Evolutionary conservation across 2,113 vertebrate genomes (phyloP).

Genomic region (Falcunculus frontatus): DNA sequence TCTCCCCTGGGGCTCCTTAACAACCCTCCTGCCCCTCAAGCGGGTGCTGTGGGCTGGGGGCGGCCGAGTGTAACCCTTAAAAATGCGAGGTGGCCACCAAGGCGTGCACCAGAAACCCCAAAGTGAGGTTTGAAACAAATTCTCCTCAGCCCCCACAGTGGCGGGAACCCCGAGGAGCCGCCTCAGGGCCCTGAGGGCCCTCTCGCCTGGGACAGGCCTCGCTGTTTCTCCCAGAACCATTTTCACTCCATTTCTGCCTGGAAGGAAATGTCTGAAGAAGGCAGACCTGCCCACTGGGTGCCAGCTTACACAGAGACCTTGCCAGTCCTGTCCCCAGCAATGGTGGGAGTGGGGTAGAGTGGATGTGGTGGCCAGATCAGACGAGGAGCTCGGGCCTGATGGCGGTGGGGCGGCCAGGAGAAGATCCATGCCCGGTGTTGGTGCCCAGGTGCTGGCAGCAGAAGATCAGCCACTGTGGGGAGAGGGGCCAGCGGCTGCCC

Average conservation of each 20-base stretch:
- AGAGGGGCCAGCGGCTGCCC: not conserved
- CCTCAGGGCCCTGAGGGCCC: not conserved
- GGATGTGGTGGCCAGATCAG: rapidly evolving
- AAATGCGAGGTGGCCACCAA: not conserved
- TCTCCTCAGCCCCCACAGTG: too few species aligned
- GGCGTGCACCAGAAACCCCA: rapidly evolving
- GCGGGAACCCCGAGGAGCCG: rapidly evolving
- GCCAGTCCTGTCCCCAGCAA: not conserved
- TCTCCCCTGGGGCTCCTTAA: not conserved
- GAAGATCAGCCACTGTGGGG: rapidly evolving
- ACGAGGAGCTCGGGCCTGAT: rapidly evolving
- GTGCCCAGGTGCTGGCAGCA: too few species aligned
- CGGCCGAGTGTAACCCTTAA: rapidly evolving
- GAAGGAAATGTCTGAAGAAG: not conserved
- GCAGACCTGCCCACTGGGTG: rapidly evolving
- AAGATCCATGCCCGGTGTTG: rapidly evolving
- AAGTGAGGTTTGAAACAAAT: not conserved
- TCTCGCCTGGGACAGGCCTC: rapidly evolving
- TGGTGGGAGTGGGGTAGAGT: rapidly evolving
- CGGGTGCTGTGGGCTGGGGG: not conserved
- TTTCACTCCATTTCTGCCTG: not conserved
- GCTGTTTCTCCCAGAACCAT: not conserved
- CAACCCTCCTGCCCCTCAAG: not conserved
- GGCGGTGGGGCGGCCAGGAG: rapidly evolving
- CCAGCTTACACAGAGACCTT: not conserved